Evolutionary conservation across 2,797 vertebrate species (phyloP), one percentile per base, ranked within the genome.

Genomic region (Pipistrellus pipistrellus): DNA sequence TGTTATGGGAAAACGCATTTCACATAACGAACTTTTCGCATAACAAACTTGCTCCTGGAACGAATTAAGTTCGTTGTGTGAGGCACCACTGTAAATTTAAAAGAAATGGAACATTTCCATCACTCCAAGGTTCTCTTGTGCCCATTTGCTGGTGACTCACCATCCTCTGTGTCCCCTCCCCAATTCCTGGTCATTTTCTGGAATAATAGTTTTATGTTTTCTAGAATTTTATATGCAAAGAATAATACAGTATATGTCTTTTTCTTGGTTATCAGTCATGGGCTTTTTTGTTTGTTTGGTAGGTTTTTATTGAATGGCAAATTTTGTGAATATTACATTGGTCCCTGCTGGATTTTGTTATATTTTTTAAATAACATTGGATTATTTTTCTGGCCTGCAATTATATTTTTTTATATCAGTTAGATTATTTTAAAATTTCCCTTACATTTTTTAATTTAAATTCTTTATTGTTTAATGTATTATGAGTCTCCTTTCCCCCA

Each of bases 281-380:
- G 10, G 27, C 15, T n/a, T 75, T 75, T 72, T 30, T 71, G 41
- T 72, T 64, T 51, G 6, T 2, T 77, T 27, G 14, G 11, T 71
- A 69, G 10, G 44, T 80, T 91, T 86, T 44, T 1, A 44, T 62
- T 68, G 12, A 44, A 46, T 53, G 30, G 1, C 30, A 78, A 20
- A 3, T 38, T 2, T 64, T 91, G 25, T 64, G 35, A 53, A 41
- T 62, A 10, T 55, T 68, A 11, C n/a, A 48, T 57, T 41, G 20
- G 32, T 57, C 6, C 21, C 75, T 68, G 18, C 48, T 92, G 73
- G 76, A 46, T 81, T 93, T 93, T 80, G 53, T 88, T 90, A 30
- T 81, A 73, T 62, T 93, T 38, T 71, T 83, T 55, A 91, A 86
- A 64, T 35, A 92, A n/a, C 62, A 13, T 21, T 78, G 15, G 10